These are phyloP conservation scores for Manis pentadactyla DNA, from an alignment of 2,797 vertebrate genomes.

Conservation along the genomic window DNA sequence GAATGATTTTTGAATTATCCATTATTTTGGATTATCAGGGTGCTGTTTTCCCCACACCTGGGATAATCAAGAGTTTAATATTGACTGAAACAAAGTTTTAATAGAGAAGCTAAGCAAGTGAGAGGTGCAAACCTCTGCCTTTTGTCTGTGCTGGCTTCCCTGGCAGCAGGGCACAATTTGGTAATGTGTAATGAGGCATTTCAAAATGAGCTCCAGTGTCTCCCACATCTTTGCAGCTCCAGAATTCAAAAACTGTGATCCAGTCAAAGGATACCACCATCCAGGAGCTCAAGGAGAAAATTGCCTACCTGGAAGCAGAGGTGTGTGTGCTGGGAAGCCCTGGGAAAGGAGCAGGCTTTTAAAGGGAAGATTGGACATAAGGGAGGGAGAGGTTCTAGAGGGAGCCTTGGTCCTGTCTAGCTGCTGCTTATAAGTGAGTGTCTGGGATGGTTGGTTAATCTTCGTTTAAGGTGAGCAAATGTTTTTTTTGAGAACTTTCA, in stretches of 20 bases:
- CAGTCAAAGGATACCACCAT: conserved; percentile 94
- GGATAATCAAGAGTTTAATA: background rate
- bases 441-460: background rate
- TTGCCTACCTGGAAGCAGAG: conserved; percentile 96
- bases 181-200: background rate
- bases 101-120: background rate
- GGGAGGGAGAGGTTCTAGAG: background rate
- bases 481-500: background rate
- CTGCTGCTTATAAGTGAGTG: background rate
- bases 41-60: background rate
- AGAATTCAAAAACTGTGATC: conserved; percentile 96
- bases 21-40: background rate
- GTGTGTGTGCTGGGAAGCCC: conserved; percentile 80
- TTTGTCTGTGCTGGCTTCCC: background rate
- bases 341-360: conserved; percentile 69
- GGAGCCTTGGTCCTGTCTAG: background rate
- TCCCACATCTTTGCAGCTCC: conserved; percentile 88
- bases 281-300: conserved; percentile 95
- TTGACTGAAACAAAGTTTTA: background rate
- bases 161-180: background rate
- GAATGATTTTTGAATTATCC: background rate
- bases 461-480: background rate
- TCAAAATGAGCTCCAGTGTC: background rate
- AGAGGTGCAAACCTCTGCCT: background rate
- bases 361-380: background rate